Base-by-base conservation (phyloP, 2,888 invertebrate species). In the Zhuqinia jingwanae region DNA sequence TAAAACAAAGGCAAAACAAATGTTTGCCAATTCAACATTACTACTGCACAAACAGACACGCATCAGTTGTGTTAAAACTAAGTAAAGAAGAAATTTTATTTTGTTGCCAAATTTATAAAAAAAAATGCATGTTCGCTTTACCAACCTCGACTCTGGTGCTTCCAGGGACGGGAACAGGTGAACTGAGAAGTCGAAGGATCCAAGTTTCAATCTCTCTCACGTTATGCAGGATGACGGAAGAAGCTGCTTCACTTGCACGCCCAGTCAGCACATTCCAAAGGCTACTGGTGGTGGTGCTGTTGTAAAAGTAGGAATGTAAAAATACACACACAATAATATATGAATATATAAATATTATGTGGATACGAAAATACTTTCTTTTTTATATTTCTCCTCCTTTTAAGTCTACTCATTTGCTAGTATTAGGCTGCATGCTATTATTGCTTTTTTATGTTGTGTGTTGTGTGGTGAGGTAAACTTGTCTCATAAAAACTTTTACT, bases 131-230 rank as follows among this genome's bases (percentile, higher is more conserved):
- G 36, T 36, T 2, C 36, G 17, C 45, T 45, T 88, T 90, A 89
- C 91, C 89, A 91, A 94, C 94, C 92, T 95, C 94, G 50, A 95
- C 94, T 92, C 97, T 95, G 13, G 99, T 99, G 93, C 98, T 98
- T 83, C 98, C 97, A 47, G 99, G 99, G 86, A 99, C 97, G 5
- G 99, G 99, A 77, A 99, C 99, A 2, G 99, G 99, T 83, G 99
- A 97, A 90, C 98, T 99, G 63, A 99, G 94, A 56, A 99, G 94
- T 87, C 98, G 95, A 87, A 99, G 94, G 91, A 99, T 99, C 99
- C 99, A 99, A 8, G 98, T 99, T 93, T 99, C 99, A 90, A 99
- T 97, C 93, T 99, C 99, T 91, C 97, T 95, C 56, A 99, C 97
- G 93, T 99, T 99, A 92, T 98, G 98, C 91, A 98, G 94, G 17